Evolutionary conservation across 1,140 invertebrate genomes (phyloP).

Genomic region (Sinella curviseta): DNA sequence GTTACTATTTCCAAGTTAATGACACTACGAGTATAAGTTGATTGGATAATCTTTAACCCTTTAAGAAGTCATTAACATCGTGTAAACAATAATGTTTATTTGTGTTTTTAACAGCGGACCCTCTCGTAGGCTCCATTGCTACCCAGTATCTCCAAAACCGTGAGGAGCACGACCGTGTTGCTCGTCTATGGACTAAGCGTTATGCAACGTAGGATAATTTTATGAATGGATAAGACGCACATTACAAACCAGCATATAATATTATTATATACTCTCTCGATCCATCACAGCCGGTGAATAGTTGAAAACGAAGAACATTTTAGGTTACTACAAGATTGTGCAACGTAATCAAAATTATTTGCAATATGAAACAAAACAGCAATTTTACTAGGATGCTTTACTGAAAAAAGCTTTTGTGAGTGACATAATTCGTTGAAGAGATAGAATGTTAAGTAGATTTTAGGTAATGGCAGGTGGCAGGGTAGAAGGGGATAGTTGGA

Average conservation of each 20-base stretch:
- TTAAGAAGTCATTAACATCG: constrained; percentile 5
- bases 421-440: too few relatives aligned
- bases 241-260: constrained; percentile 13
- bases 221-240: background rate
- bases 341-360: background rate
- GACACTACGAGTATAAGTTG: background rate
- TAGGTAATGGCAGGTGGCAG: too few relatives aligned
- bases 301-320: too few relatives aligned
- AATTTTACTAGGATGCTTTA: too few relatives aligned
- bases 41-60: background rate
- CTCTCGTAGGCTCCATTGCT: constrained; percentile 95
- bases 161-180: constrained; percentile 96
- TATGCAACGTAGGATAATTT: constrained; percentile 78
- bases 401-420: too few relatives aligned
- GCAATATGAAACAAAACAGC: too few relatives aligned
- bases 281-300: constrained; percentile 13
- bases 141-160: constrained; percentile 96
- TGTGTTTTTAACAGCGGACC: constrained; percentile 74
- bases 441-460: too few relatives aligned
- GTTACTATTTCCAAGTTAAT: constrained; percentile 25
- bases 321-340: background rate
- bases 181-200: constrained; percentile 95
- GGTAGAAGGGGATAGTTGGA: too few relatives aligned
- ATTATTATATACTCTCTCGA: background rate
- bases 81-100: too few relatives aligned